phyloP scores from a whole-genome alignment of 2,113 vertebrate genomes.

The Malurus cyaneus region DNA sequence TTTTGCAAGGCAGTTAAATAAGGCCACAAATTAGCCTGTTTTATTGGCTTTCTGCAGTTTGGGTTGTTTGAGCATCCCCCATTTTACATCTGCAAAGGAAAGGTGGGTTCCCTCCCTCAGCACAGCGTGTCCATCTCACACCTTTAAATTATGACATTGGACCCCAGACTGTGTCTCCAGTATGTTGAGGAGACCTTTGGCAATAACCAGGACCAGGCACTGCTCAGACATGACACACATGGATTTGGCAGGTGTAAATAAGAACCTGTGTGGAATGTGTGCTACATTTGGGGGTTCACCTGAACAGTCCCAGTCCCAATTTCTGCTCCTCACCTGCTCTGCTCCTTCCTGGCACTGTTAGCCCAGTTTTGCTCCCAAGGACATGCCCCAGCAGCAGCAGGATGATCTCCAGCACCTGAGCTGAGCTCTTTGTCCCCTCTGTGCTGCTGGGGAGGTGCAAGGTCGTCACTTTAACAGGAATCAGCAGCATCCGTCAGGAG shows the following conservation, averaged over 20 bases:
- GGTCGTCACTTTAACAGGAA: neutral
- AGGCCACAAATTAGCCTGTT: neutral
- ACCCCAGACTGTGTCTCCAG: neutral
- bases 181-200: neutral
- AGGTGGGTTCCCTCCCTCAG: neutral
- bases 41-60: neutral
- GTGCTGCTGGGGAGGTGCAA: neutral
- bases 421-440: neutral
- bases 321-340: neutral
- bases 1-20: neutral
- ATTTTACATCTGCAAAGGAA: neutral
- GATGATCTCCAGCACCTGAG: neutral
- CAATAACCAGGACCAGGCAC: neutral
- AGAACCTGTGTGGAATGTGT: accelerated
- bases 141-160: neutral
- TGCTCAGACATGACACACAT: neutral
- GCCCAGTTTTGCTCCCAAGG: neutral
- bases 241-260: neutral
- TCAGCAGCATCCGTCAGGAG: neutral
- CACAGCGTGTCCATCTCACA: accelerated
- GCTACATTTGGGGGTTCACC: neutral
- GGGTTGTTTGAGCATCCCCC: neutral
- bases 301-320: neutral
- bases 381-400: neutral
- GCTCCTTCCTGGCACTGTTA: accelerated